These are phyloP conservation scores for Atractosteus spatula DNA, from an alignment of 2,113 vertebrate species.

Conservation along the genomic window DNA sequence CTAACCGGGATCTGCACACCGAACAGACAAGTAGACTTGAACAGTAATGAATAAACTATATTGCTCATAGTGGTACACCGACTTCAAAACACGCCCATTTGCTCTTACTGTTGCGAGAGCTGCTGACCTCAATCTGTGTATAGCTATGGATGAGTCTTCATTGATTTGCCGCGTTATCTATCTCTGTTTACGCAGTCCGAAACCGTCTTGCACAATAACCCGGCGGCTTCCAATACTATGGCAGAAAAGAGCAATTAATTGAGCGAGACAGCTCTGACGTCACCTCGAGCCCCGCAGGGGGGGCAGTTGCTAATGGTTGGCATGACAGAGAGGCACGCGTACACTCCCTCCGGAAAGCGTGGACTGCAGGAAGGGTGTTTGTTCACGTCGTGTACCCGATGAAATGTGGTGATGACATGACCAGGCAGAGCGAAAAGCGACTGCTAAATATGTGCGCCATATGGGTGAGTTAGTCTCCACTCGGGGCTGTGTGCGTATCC, in stretches of 20 bases:
- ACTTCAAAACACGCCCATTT: neutral
- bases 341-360: too few relatives aligned
- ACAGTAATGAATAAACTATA: neutral
- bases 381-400: neutral
- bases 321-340: neutral
- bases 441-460: too few relatives aligned
- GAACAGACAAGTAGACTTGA: neutral
- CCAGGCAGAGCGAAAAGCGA: neutral
- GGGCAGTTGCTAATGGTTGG: neutral
- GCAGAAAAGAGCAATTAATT: neutral
- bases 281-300: neutral
- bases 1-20: too few relatives aligned
- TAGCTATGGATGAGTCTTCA: neutral
- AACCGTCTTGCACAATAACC: neutral
- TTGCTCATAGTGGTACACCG: neutral
- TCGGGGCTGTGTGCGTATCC: too few relatives aligned
- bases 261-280: neutral
- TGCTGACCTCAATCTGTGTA: neutral
- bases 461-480: too few relatives aligned
- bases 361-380: neutral
- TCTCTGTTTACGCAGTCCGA: too few relatives aligned
- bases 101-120: neutral
- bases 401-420: neutral
- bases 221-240: neutral
- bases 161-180: neutral